A percentile compares a stretch with the other conserved stretches of the same genome.
phyloP scores from a whole-genome alignment of 2,888 invertebrate species.

The Congeria kusceri region DNA sequence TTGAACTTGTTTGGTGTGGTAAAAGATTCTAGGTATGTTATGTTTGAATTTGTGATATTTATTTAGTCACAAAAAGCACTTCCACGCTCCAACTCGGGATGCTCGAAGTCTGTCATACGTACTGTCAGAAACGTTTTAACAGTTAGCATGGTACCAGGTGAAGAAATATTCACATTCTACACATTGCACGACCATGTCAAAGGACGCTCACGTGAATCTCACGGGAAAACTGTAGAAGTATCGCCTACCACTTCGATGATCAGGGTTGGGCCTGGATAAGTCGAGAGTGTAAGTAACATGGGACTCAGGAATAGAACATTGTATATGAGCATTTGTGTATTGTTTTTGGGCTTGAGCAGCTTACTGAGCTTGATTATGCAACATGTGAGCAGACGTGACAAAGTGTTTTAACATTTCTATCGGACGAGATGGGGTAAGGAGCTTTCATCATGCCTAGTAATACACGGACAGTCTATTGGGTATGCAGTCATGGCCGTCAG shows the following conservation, averaged over 20 bases:
- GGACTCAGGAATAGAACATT: background rate
- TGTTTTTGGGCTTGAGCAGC: background rate
- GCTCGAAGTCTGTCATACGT: conserved; percentile 13
- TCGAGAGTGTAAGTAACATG: background rate
- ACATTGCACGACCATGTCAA: conserved; percentile 29
- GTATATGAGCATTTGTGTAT: conserved; percentile 16
- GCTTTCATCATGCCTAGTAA: no score
- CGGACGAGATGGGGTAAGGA: no score
- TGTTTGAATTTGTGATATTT: background rate
- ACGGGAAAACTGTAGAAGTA: conserved; percentile 39
- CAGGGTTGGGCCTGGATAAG: conserved; percentile 27
- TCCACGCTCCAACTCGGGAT: conserved; percentile 10
- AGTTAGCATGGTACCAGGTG: conserved; percentile 21
- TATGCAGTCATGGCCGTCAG: no score
- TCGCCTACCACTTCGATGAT: conserved; percentile 22
- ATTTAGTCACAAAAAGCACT: conserved; percentile 17
- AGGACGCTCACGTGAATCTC: conserved; percentile 37
- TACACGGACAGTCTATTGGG: no score
- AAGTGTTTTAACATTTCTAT: no score
- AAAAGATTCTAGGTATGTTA: conserved; percentile 7
- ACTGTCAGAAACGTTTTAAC: conserved; percentile 7
- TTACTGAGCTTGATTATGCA: no score
- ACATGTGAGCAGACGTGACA: no score
- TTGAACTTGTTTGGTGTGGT: conserved; percentile 13
- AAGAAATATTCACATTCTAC: conserved; percentile 31